These are phyloP conservation scores for Torymus aiolomorphi DNA, from an alignment of 2,888 invertebrate species.

Conservation along the genomic window DNA sequence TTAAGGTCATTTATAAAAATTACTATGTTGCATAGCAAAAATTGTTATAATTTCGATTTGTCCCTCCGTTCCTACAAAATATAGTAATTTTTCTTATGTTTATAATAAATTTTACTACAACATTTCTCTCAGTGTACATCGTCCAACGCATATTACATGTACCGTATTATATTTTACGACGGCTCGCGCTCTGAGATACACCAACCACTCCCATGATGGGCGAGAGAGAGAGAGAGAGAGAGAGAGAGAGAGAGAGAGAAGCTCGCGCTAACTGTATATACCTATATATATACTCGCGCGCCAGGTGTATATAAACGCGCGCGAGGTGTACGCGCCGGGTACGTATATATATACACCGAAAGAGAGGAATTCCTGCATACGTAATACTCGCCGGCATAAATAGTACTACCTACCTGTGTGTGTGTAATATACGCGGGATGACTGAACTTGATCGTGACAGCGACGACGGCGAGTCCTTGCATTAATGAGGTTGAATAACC, in stretches of 20 bases:
- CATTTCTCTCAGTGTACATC: too few species aligned
- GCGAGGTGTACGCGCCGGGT: not conserved
- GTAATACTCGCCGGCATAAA: slow-evolving; percentile 63
- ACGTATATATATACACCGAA: slow-evolving; percentile 13
- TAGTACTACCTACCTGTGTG: slow-evolving; percentile 37
- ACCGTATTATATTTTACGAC: slow-evolving; percentile 45
- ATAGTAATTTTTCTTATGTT: too few species aligned
- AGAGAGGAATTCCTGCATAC: slow-evolving; percentile 72
- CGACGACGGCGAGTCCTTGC: slow-evolving; percentile 47
- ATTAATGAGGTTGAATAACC: slow-evolving; percentile 57
- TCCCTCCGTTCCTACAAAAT: too few species aligned
- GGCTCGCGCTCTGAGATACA: not conserved
- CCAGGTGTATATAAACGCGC: not conserved
- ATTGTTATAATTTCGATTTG: too few species aligned
- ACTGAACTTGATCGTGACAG: slow-evolving; percentile 64
- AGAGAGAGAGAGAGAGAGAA: not conserved
- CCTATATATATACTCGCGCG: not conserved
- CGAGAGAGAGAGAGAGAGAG: slow-evolving; percentile 1
- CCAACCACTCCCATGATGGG: slow-evolving; percentile 25
- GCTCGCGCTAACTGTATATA: not conserved
- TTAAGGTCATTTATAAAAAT: too few species aligned
- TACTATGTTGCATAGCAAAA: too few species aligned
- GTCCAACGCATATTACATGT: not conserved
- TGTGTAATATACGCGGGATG: slow-evolving; percentile 39
- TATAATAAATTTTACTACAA: too few species aligned